Evolutionary conservation across 2,888 invertebrate genomes (phyloP).

Genomic region (Leptura quadrifasciata): DNA sequence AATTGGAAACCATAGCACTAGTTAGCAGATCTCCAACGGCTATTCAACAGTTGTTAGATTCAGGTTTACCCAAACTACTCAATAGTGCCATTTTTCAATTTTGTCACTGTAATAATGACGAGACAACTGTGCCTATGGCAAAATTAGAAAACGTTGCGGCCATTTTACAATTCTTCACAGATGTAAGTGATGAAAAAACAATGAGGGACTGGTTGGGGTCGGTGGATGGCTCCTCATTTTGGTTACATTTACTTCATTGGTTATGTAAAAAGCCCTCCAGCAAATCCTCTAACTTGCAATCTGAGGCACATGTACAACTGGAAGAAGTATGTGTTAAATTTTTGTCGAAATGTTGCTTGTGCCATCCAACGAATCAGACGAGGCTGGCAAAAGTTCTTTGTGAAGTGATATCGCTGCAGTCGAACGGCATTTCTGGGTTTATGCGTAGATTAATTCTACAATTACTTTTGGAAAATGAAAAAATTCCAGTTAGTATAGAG

Average conservation of each 20-base stretch:
- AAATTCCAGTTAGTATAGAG: slow-evolving; percentile 84
- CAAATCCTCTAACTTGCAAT: slow-evolving; percentile 66
- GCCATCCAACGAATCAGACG: slow-evolving; percentile 90
- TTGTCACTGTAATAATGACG: slow-evolving; percentile 66
- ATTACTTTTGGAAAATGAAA: slow-evolving; percentile 90
- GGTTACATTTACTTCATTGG: slow-evolving; percentile 87
- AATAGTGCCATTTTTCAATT: slow-evolving; percentile 78
- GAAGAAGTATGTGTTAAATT: slow-evolving; percentile 89
- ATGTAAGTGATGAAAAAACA: slow-evolving; percentile 86
- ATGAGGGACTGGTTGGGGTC: slow-evolving; percentile 93
- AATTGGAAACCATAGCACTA: slow-evolving; percentile 85
- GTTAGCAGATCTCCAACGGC: slow-evolving; percentile 89
- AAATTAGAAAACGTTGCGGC: slow-evolving; percentile 79
- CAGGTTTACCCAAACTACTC: slow-evolving; percentile 81
- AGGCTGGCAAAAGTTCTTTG: slow-evolving; percentile 87
- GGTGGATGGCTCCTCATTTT: slow-evolving; percentile 87
- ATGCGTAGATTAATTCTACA: slow-evolving; percentile 87
- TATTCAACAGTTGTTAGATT: slow-evolving; percentile 85
- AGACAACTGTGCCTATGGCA: slow-evolving; percentile 73
- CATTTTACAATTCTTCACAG: slow-evolving; percentile 88
- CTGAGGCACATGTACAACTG: slow-evolving; percentile 76
- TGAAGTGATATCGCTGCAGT: slow-evolving; percentile 82
- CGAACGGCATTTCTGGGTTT: slow-evolving; percentile 87
- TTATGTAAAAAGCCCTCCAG: slow-evolving; percentile 76
- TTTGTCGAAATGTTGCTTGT: slow-evolving; percentile 88